phyloP scores from a whole-genome alignment of 2,888 invertebrate species.

The Danaus chrysippus region DNA sequence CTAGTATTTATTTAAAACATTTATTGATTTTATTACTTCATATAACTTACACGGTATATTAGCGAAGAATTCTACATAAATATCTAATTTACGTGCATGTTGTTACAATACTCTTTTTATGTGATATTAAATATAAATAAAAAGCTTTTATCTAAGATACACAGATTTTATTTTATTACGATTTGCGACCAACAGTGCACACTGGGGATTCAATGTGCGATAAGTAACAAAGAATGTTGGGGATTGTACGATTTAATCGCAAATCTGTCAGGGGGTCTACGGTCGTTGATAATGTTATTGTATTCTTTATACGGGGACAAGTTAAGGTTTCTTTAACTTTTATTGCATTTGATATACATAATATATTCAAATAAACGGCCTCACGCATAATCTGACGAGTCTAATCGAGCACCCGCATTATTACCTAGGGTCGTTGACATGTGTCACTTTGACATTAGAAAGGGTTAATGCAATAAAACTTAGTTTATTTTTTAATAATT shows the following conservation, averaged over 20 bases:
- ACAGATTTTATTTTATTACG: not conserved
- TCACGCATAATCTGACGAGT: not conserved
- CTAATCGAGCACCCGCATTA: not conserved
- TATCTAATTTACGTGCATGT: too few relatives aligned
- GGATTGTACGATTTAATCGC: conserved; percentile 3
- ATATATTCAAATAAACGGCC: not conserved
- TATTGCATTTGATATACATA: too few relatives aligned
- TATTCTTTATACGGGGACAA: not conserved
- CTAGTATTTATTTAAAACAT: too few relatives aligned
- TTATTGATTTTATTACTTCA: too few relatives aligned
- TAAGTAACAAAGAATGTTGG: conserved; percentile 5
- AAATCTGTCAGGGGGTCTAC: not conserved
- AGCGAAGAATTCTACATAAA: too few relatives aligned
- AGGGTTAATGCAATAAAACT: too few relatives aligned
- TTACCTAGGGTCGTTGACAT: too few relatives aligned
- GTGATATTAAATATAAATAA: not conserved
- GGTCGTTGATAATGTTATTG: conserved; percentile 1
- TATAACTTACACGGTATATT: too few relatives aligned
- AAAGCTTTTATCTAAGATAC: not conserved
- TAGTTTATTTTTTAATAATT: too few relatives aligned
- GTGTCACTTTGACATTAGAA: too few relatives aligned
- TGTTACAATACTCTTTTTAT: too few relatives aligned
- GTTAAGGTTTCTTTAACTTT: not conserved
- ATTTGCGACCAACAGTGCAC: conserved; percentile 1
- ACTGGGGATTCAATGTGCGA: conserved; percentile 1